A percentile compares a stretch with the other conserved stretches of the same genome.
phyloP scores from a whole-genome alignment of 2,888 invertebrate species.

The Podabrus alpinus region DNA sequence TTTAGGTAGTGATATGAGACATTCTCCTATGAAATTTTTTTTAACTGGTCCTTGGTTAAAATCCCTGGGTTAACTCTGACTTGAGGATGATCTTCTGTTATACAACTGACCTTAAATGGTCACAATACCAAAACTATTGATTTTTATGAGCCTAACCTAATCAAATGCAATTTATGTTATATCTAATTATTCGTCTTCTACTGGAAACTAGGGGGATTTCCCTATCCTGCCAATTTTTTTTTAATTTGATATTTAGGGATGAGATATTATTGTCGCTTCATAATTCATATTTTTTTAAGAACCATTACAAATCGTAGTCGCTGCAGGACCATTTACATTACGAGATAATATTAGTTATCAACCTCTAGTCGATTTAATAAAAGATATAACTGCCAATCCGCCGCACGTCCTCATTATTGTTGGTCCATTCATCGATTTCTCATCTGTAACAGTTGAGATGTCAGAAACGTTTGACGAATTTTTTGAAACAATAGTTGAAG shows the following conservation, averaged over 20 bases:
- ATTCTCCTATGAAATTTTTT: no score
- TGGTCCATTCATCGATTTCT: conserved; percentile 83
- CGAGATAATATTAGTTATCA: conserved; percentile 78
- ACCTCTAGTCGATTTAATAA: conserved; percentile 77
- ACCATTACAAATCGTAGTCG: conserved; percentile 70
- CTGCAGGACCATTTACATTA: conserved; percentile 83
- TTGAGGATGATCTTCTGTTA: no score
- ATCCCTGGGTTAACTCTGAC: no score
- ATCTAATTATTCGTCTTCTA: no score
- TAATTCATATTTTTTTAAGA: conserved; percentile 48
- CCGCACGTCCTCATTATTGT: conserved; percentile 83
- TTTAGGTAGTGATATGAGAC: no score
- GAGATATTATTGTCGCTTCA: neutral
- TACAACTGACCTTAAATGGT: no score
- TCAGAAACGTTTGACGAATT: conserved; percentile 73
- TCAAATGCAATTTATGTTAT: no score
- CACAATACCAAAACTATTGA: no score
- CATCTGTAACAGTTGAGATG: conserved; percentile 66
- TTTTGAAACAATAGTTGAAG: conserved; percentile 73
- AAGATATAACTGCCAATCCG: conserved; percentile 65
- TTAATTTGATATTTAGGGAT: neutral
- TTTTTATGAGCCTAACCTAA: no score
- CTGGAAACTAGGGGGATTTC: no score
- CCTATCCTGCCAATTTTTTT: no score
- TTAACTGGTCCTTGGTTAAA: no score